Evolutionary conservation across 2,888 invertebrate species (phyloP), one percentile per base, ranked within the genome.

Genomic region (Kuschelorhynchus macadamiae): DNA sequence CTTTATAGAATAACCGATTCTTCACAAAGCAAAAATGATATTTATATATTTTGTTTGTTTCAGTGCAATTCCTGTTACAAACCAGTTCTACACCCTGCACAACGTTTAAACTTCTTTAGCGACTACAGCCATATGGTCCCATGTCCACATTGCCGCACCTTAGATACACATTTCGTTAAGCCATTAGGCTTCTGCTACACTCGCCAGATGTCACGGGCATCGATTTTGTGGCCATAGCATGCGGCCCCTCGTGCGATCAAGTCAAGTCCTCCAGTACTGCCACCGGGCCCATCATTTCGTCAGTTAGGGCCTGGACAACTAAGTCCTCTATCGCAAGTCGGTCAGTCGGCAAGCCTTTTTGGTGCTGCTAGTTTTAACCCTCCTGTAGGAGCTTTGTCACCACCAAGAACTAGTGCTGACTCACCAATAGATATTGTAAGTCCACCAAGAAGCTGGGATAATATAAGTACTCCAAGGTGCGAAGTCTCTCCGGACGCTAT

Each of bases 161-260:
- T 92, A 78, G 97, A 97, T 86, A 93, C 93, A 62, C 97, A 98
- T 87, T 97, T 97, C 87, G 95, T 97, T 76, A 96, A 96, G 87
- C 93, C 95, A 57, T 87, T 97, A 80, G 87, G 89, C 72, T 90
- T 91, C 84, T 94, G 94, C 87, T 95, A 92, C 88, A 89, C 92
- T 79, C 91, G 92, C 85, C 90, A 90, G 86, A 86, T 76, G 71
- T 73, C 77, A 71, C 81, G 82, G 64, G 67, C 81, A 47, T 86
- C 90, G 75, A 90, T 91, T 85, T 88, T 91, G 90, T 92, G 92
- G 92, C 93, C 94, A 91, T 94, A 94, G 93, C 94, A 91, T 88
- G 86, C 89, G 88, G 91, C 82, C 81, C 80, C 81, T 88, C 88
- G 88, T 84, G 75, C 74, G 81, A 83, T 81, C 83, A 76, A 60